Conservation (phyloP, 2,113 vertebrate species). For the Etheostoma spectabile region DNA sequence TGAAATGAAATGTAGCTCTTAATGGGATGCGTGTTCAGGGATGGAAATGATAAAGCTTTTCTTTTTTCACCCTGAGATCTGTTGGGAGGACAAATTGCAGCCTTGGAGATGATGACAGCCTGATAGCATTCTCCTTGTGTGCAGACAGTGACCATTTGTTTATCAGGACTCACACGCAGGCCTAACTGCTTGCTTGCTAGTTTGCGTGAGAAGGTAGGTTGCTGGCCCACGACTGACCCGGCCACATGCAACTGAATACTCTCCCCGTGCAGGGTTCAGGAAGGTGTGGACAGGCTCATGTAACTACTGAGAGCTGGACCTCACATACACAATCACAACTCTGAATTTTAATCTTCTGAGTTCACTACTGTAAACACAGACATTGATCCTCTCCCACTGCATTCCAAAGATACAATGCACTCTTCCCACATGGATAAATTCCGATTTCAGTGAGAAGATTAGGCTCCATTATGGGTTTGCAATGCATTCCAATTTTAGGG, state of each 20-base stretch:
- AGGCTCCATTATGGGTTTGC: conserved; percentile 1
- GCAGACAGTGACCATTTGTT: conserved; percentile 73
- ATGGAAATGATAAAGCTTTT: conserved; percentile 54
- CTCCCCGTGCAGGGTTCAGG: conserved; percentile 44
- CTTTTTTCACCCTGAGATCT: conserved; percentile 28
- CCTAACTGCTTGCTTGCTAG: conserved; percentile 25
- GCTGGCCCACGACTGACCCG: conserved; percentile 55
- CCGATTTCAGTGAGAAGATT: conserved; percentile 15
- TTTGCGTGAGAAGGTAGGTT: conserved; percentile 73
- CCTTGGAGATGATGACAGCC: conserved; percentile 60
- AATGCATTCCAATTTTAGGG: background rate
- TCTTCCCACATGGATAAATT: conserved; percentile 5
- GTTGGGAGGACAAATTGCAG: conserved; percentile 67
- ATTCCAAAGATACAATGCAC: conserved; percentile 53
- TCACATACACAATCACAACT: conserved; percentile 33
- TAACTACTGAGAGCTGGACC: conserved; percentile 65
- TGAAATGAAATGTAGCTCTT: conserved; percentile 37
- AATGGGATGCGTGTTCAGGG: conserved; percentile 50
- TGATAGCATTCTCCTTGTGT: conserved; percentile 69
- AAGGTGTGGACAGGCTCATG: conserved; percentile 67
- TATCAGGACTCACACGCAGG: conserved; percentile 73
- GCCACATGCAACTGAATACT: conserved; percentile 67
- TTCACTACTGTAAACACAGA: conserved; percentile 52
- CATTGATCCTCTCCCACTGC: conserved; percentile 33
- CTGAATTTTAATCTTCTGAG: conserved; percentile 35